Percentiles rank a stretch among this genome's conserved stretches.
phyloP scores from a whole-genome alignment of 2,113 vertebrate species.

The Phrynocephalus versicolor region DNA sequence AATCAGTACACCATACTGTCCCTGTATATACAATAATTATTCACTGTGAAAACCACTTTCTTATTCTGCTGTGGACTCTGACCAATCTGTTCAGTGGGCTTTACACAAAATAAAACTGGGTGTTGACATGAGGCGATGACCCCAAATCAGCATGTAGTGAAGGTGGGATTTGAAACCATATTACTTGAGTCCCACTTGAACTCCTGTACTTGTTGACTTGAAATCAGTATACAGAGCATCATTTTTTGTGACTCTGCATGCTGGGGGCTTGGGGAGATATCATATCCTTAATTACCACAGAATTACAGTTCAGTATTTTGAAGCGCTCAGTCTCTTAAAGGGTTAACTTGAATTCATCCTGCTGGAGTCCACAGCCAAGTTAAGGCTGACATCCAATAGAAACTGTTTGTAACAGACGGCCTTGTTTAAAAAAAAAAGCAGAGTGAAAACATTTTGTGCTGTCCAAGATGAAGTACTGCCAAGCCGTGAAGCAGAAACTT shows the following conservation, averaged over 20 bases:
- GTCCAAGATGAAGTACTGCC: conserved; percentile 23
- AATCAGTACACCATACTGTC: too few relatives aligned
- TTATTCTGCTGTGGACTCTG: too few relatives aligned
- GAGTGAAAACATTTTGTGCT: background rate
- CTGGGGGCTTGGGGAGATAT: background rate
- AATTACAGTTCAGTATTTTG: background rate
- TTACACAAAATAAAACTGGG: too few relatives aligned
- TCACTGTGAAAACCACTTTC: too few relatives aligned
- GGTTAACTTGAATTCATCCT: background rate
- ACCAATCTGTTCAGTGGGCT: too few relatives aligned
- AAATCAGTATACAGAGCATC: background rate
- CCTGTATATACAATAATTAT: too few relatives aligned
- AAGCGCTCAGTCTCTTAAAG: conserved; percentile 15
- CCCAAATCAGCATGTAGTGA: background rate
- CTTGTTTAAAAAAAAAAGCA: background rate
- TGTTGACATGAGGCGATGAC: background rate
- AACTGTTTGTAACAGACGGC: conserved; percentile 8
- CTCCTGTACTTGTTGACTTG: too few relatives aligned
- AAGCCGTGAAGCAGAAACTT: conserved; percentile 3
- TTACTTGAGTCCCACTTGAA: background rate
- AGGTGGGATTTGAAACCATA: background rate
- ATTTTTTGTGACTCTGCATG: background rate
- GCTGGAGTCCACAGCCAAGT: background rate
- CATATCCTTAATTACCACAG: background rate
- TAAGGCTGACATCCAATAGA: background rate